Conservation (phyloP, 2,888 invertebrate genomes). For the Hedya salicella region DNA sequence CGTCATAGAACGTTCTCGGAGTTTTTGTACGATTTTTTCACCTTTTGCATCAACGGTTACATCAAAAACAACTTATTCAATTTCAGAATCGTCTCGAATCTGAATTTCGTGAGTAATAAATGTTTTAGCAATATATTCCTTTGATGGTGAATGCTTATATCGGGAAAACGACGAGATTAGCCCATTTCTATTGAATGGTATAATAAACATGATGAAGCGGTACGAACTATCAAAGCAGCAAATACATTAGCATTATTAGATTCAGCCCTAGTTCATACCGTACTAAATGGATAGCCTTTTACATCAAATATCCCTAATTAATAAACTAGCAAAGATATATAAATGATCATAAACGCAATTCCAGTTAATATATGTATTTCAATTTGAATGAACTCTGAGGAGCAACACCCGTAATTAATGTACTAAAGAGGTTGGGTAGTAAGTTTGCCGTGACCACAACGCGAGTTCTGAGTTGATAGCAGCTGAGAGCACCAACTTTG, state of each 20-base stretch:
- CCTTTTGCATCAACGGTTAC: constrained; percentile 3
- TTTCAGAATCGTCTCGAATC: constrained; percentile 5
- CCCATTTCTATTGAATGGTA: constrained; percentile 26
- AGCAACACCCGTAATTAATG: constrained; percentile 25
- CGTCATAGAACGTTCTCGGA: constrained; percentile 48
- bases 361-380: constrained; percentile 4
- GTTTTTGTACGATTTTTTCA: constrained; percentile 30
- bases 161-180: constrained; percentile 9
- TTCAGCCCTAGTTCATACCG: constrained; percentile 10
- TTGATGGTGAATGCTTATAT: constrained; percentile 21
- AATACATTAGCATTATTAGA: constrained; percentile 36
- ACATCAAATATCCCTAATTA: background rate
- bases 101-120: background rate
- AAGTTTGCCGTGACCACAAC: constrained; percentile 53
- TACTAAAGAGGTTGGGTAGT: constrained; percentile 34
- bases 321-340: background rate
- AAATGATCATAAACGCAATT: background rate
- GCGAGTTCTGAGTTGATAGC: constrained; percentile 51
- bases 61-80: constrained; percentile 25
- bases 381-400: background rate
- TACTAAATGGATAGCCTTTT: constrained; percentile 7
- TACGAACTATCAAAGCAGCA: constrained; percentile 29
- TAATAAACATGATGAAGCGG: constrained; percentile 30
- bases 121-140: constrained; percentile 12
- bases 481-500: constrained; percentile 57